Evolutionary conservation across 2,113 vertebrate genomes (phyloP).

Genomic region (Eidolon helvum): DNA sequence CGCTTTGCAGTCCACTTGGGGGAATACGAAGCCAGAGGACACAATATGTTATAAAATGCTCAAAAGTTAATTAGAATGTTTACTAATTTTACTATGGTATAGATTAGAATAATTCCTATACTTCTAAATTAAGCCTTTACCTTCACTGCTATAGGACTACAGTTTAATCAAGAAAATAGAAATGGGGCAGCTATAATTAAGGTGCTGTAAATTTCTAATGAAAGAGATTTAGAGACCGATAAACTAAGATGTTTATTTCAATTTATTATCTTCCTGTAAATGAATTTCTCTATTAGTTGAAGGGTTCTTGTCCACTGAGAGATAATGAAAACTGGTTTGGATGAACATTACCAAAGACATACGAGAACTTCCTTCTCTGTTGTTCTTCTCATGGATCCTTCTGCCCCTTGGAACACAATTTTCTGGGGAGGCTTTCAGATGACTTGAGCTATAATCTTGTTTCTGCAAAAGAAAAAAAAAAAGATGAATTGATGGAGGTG

Average conservation of each 20-base stretch:
- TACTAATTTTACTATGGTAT: background rate
- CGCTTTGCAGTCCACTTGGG: background rate
- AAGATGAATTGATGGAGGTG: background rate
- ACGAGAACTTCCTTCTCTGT: background rate
- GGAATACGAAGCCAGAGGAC: background rate
- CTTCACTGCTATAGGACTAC: background rate
- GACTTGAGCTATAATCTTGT: background rate
- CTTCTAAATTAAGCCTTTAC: background rate
- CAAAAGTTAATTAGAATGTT: background rate
- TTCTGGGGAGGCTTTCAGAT: background rate
- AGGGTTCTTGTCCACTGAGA: background rate
- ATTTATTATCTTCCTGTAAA: background rate
- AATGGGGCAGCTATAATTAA: background rate
- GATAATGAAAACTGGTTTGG: background rate
- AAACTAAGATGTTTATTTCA: background rate
- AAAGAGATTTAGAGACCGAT: background rate
- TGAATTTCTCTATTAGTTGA: background rate
- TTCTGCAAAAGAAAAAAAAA: background rate
- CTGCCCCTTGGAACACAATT: background rate
- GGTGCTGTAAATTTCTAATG: background rate
- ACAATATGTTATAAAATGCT: background rate
- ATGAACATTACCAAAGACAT: background rate
- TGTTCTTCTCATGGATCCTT: background rate
- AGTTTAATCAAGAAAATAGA: background rate
- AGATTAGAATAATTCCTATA: background rate